Evolutionary conservation across 2,113 vertebrate genomes (phyloP).

Genomic region (Mobula birostris): DNA sequence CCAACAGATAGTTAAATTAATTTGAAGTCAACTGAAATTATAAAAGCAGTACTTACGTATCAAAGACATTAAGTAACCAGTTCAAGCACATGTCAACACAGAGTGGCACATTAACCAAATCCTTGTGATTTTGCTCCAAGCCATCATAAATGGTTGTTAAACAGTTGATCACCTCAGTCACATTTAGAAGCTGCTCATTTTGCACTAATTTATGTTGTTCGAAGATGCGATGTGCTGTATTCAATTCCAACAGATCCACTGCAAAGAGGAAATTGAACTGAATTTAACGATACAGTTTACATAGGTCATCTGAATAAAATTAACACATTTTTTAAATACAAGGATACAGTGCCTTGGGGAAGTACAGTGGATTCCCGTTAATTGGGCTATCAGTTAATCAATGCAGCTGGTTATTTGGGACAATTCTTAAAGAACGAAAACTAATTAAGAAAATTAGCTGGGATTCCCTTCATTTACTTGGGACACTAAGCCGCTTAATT

Average conservation of each 20-base stretch:
- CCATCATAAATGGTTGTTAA: constrained; percentile 85
- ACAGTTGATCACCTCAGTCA: constrained; percentile 87
- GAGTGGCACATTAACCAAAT: constrained; percentile 89
- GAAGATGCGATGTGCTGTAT: constrained; percentile 81
- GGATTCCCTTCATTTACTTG: no score
- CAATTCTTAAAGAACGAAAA: no score
- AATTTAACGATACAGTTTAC: neutral
- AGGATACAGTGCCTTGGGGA: neutral
- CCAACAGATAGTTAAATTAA: neutral
- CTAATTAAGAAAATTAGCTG: no score
- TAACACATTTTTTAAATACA: neutral
- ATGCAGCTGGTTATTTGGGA: no score
- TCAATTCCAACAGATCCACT: constrained; percentile 91
- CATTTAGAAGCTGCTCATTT: constrained; percentile 76
- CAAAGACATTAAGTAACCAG: constrained; percentile 96
- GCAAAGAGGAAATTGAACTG: constrained; percentile 3
- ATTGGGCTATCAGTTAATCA: no score
- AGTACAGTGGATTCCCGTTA: neutral
- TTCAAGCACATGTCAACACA: constrained; percentile 97
- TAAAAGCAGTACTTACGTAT: constrained; percentile 71
- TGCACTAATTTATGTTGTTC: constrained; percentile 81
- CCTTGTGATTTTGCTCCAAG: constrained; percentile 85
- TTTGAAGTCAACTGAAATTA: neutral
- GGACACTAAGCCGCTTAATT: no score
- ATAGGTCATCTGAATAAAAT: neutral